Evolutionary conservation across 1,140 invertebrate genomes (phyloP), one percentile per base, ranked within the genome.

Genomic region (Calephelis virginiensis): DNA sequence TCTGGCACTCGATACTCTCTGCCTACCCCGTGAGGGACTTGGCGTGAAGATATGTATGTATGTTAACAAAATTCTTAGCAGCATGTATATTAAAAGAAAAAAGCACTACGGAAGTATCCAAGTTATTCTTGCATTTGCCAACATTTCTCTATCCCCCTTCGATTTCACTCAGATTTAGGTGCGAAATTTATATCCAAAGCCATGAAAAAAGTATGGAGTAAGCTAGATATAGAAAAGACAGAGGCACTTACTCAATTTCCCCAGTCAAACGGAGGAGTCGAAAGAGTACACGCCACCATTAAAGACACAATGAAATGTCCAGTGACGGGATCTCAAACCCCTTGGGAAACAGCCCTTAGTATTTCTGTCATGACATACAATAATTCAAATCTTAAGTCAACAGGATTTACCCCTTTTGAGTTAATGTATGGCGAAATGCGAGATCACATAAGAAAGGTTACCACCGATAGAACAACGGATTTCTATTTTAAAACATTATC

Each of bases 341-440:
- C n/a, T n/a, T n/a, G n/a, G n/a, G n/a, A n/a, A n/a, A 53, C 8
- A 28, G 49, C 49, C 49, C 49, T 53, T 8, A 53, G 49, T 13
- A 28, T 53, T 28, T 53, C 49, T 14, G 7, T 53, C 1, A 53
- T 53, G 49, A 53, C 49, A 9, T 53, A 53, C 10, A 53, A 53
- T 53, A 53, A 53, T 53, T 53, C 14, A 8, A 53, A 28, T 5
- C 14, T 9, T 28, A 14, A 5, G 6, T 53, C 49, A 28, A 53
- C 49, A 17, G 49, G 49, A 28, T 53, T 53, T 53, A 53, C 49
- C 49, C 49, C 49, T 53, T 53, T 53, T 53, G 49, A 53, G 14
- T 53, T 53, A 53, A 53, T 53, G 49, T 53, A 14, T 13, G 49
- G 49, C n/a, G 49, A 53, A 53, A 53, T 13, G n/a, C 49, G 14